Evolutionary conservation across 2,797 vertebrate species (phyloP).

Genomic region (Sebastiscus albofasciatus): DNA sequence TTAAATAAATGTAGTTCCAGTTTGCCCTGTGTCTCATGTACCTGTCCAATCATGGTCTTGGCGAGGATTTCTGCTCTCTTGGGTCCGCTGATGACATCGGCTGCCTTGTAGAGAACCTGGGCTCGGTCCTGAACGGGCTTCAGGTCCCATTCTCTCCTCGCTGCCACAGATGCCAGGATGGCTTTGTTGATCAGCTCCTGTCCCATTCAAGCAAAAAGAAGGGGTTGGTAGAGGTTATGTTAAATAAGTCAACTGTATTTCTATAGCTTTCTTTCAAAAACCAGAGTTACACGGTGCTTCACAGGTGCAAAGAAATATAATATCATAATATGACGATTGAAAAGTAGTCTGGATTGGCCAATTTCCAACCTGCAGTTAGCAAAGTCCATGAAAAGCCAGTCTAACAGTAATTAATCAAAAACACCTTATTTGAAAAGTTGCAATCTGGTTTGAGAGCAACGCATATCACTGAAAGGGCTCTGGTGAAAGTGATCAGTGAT

Average conservation of each 20-base stretch:
- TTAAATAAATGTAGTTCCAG: too few relatives aligned
- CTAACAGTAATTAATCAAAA: too few relatives aligned
- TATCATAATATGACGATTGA: background rate
- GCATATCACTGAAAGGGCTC: too few relatives aligned
- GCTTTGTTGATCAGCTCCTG: slow-evolving; percentile 93
- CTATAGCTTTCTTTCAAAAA: background rate
- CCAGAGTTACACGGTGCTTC: background rate
- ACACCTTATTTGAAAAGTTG: too few relatives aligned
- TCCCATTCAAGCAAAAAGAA: background rate
- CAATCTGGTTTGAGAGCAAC: too few relatives aligned
- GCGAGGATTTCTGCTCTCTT: slow-evolving; percentile 90
- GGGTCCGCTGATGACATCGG: slow-evolving; percentile 89
- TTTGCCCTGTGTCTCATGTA: slow-evolving; percentile 47
- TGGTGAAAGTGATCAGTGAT: too few relatives aligned
- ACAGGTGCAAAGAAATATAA: background rate
- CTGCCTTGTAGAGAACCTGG: slow-evolving; percentile 91
- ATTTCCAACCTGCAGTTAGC: too few relatives aligned
- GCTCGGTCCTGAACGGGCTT: slow-evolving; percentile 90
- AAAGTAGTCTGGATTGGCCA: too few relatives aligned
- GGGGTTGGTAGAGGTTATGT: background rate
- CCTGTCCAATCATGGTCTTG: slow-evolving; percentile 98
- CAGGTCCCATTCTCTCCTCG: slow-evolving; percentile 93
- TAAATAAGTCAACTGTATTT: background rate
- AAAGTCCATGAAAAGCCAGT: too few relatives aligned
- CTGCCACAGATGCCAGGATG: slow-evolving; percentile 86